phyloP scores from a whole-genome alignment of 2,888 invertebrate genomes.

The Phrixothrix hirtus region DNA sequence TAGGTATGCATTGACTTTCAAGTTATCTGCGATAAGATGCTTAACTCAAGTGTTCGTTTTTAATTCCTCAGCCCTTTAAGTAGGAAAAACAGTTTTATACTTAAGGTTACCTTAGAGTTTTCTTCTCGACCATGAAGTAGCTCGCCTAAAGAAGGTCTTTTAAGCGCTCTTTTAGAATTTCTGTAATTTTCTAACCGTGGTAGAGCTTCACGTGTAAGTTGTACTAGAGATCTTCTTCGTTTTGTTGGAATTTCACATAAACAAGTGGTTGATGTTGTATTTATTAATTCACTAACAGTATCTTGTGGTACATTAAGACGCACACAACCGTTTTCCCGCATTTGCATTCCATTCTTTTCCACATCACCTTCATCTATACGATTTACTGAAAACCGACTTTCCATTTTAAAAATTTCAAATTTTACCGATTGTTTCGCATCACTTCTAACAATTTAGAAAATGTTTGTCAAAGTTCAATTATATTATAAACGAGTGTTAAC shows the following conservation, averaged over 20 bases:
- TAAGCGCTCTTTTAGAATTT: constrained; percentile 73
- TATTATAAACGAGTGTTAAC: neutral
- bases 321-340: constrained; percentile 43
- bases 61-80: too few species aligned
- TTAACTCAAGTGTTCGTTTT: neutral
- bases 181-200: constrained; percentile 84
- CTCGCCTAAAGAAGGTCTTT: constrained; percentile 83
- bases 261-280: constrained; percentile 41
- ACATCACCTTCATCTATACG: constrained; percentile 37
- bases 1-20: too few species aligned
- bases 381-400: constrained; percentile 40
- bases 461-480: too few species aligned
- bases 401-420: constrained; percentile 34
- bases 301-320: constrained; percentile 26
- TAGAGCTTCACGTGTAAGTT: constrained; percentile 75
- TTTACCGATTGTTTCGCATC: neutral
- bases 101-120: constrained; percentile 53
- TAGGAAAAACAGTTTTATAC: neutral
- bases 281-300: constrained; percentile 37
- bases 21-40: too few species aligned
- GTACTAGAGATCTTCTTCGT: constrained; percentile 65
- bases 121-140: constrained; percentile 75
- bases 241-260: constrained; percentile 38
- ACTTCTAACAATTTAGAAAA: neutral
- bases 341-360: constrained; percentile 48